Conservation (phyloP, 2,797 vertebrate species). For the Sebastes dallii region DNA sequence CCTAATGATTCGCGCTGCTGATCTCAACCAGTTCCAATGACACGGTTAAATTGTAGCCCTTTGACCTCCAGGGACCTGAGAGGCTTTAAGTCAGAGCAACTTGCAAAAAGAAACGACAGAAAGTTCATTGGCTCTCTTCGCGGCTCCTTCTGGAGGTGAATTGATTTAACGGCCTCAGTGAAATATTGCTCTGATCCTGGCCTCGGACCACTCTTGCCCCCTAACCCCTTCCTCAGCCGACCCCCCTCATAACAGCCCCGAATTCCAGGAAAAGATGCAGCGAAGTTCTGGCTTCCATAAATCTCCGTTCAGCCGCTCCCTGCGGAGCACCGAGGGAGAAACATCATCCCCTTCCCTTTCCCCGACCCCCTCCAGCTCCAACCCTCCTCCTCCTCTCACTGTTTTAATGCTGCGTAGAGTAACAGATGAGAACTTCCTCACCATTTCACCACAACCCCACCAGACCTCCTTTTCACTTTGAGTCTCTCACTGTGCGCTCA, state of each 20-base stretch:
- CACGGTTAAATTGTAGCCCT: constrained; percentile 7
- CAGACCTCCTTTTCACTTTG: constrained; percentile 60
- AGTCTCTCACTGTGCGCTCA: constrained; percentile 43
- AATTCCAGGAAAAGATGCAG: constrained; percentile 81
- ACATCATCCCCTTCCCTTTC: constrained; percentile 67
- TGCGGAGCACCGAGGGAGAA: constrained; percentile 64
- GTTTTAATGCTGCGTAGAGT: constrained; percentile 33
- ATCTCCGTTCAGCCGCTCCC: constrained; percentile 72
- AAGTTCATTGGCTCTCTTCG: constrained; percentile 39
- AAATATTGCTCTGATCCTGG: constrained; percentile 71
- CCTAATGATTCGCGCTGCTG: constrained; percentile 21
- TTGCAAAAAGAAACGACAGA: constrained; percentile 21
- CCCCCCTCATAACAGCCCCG: constrained; percentile 33
- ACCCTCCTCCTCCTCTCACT: constrained; percentile 13
- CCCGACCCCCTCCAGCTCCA: constrained; percentile 25
- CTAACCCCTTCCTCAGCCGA: constrained; percentile 32
- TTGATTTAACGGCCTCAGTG: constrained; percentile 69
- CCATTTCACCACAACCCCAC: constrained; percentile 51
- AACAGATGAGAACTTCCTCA: constrained; percentile 63
- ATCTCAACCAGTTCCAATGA: constrained; percentile 40
- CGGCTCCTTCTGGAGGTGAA: constrained; percentile 55
- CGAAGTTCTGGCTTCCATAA: constrained; percentile 73
- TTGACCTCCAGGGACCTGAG: constrained; percentile 15
- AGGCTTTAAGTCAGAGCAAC: constrained; percentile 31
- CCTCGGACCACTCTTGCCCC: constrained; percentile 60